phyloP scores from a whole-genome alignment of 2,888 invertebrate genomes.

The Monoplex corrugatus region DNA sequence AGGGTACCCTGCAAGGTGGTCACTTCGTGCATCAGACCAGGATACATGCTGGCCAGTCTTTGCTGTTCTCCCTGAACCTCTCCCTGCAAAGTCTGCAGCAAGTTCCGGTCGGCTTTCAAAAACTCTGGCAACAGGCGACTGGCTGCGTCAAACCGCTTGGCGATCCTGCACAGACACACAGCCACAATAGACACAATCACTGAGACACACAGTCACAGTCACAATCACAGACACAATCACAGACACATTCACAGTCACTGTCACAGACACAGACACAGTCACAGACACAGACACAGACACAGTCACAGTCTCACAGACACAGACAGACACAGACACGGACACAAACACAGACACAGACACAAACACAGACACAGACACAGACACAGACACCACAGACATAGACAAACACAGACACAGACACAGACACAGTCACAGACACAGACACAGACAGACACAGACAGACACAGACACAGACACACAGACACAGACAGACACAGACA shows the following conservation, averaged over 20 bases:
- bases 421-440: neutral
- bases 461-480: neutral
- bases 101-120: constrained; percentile 69
- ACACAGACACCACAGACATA: neutral
- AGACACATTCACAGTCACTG: neutral
- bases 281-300: neutral
- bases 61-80: constrained; percentile 63
- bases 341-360: neutral
- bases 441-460: neutral
- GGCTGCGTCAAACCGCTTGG: constrained; percentile 56
- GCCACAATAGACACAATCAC: too few relatives aligned
- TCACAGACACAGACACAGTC: neutral
- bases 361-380: neutral
- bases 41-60: constrained; percentile 64
- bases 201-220: neutral
- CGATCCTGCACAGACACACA: too few relatives aligned
- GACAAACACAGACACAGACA: neutral
- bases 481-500: neutral
- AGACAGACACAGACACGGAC: neutral
- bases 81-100: constrained; percentile 66
- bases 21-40: constrained; percentile 59
- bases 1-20: constrained; percentile 64
- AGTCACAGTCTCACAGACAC: neutral
- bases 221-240: neutral
- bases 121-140: constrained; percentile 69